Conservation (phyloP, 2,888 invertebrate species). For the Perizoma affinitatum region DNA sequence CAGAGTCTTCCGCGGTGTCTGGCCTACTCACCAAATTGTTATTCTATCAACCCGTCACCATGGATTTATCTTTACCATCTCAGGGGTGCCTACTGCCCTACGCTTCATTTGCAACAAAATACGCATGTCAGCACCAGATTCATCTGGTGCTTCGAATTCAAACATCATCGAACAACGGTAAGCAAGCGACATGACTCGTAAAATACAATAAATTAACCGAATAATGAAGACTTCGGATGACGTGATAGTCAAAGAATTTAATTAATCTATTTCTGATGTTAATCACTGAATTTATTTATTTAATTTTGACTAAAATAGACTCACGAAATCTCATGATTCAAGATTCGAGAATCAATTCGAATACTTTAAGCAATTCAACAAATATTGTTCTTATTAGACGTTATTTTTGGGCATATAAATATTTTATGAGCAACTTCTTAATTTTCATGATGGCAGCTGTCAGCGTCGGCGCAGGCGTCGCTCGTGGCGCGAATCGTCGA, state of each 20-base stretch:
- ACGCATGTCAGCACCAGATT: too few species aligned
- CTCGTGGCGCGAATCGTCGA: conserved; percentile 66
- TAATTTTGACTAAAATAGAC: neutral
- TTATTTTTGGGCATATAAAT: conserved; percentile 31
- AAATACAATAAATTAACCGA: too few species aligned
- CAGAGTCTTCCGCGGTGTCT: conserved; percentile 74
- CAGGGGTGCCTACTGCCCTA: conserved; percentile 46
- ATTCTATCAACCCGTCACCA: conserved; percentile 80
- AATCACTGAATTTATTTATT: neutral
- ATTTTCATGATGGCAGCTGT: conserved; percentile 37
- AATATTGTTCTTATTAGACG: conserved; percentile 3
- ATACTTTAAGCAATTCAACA: conserved; percentile 8
- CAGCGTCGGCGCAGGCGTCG: conserved; percentile 17
- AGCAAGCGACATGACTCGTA: too few species aligned
- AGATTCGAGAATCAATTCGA: neutral
- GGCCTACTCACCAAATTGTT: conserved; percentile 82
- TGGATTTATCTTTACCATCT: conserved; percentile 74
- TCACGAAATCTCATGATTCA: neutral
- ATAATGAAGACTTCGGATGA: too few species aligned
- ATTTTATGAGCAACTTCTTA: conserved; percentile 34
- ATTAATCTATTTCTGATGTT: conserved; percentile 22
- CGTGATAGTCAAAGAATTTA: conserved; percentile 46
- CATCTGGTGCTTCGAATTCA: conserved; percentile 53
- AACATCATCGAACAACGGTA: conserved; percentile 61
- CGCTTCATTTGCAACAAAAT: conserved; percentile 49